A percentile compares a stretch with the other conserved stretches of the same genome.
Evolutionary conservation across 2,113 vertebrate species (phyloP).

Genomic region (Anoplopoma fimbria): DNA sequence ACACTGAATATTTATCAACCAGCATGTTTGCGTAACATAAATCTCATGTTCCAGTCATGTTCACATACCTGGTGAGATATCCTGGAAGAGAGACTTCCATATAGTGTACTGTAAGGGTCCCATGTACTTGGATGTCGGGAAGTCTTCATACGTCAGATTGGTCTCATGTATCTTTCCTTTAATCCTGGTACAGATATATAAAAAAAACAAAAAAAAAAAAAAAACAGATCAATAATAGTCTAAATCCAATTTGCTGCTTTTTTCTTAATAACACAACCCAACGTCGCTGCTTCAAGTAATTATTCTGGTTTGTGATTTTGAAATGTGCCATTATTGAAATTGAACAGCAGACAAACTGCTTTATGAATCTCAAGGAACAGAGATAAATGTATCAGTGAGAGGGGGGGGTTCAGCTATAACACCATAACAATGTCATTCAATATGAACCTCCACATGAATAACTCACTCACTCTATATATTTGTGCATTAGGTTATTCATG

Average conservation of each 20-base stretch:
- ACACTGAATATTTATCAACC: not conserved
- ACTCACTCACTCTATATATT: not conserved
- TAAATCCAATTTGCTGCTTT: conserved; percentile 44
- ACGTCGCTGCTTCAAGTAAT: conserved; percentile 7
- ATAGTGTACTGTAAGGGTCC: conserved; percentile 97
- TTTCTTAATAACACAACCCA: conserved; percentile 17
- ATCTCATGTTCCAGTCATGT: not conserved
- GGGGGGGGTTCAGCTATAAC: not conserved
- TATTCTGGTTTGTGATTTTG: conserved; percentile 26
- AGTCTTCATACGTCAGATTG: conserved; percentile 96
- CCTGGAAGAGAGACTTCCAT: conserved; percentile 98
- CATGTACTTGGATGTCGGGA: conserved; percentile 98
- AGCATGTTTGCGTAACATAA: not conserved
- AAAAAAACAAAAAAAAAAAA: conserved; percentile 8
- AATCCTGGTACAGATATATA: conserved; percentile 82
- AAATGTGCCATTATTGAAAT: conserved; percentile 47
- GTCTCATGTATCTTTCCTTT: conserved; percentile 98
- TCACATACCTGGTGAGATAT: conserved; percentile 92
- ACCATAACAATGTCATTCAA: conserved; percentile 42
- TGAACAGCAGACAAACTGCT: conserved; percentile 40
- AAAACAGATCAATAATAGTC: conserved; percentile 64
- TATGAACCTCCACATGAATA: conserved; percentile 46
- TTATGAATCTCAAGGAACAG: conserved; percentile 29
- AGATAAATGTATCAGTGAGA: conserved; percentile 26
- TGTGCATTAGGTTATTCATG: not conserved